Evolutionary conservation across 2,113 vertebrate species (phyloP).

Genomic region (Brachypodius melanocephalos): DNA sequence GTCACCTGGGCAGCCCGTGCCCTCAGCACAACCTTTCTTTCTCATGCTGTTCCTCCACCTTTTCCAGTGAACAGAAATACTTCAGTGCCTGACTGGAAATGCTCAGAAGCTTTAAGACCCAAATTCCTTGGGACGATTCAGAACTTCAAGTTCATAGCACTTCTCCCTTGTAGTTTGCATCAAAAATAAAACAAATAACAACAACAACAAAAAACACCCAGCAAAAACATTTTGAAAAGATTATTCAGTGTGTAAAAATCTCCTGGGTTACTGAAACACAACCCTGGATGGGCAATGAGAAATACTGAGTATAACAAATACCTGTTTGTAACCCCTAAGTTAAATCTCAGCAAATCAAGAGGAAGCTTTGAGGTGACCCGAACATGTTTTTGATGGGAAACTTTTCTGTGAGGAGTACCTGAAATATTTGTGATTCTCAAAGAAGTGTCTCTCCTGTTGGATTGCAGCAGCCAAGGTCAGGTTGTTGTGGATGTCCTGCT

Average conservation of each 20-base stretch:
- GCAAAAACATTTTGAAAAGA: not conserved
- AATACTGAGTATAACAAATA: not conserved
- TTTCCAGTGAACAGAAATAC: not conserved
- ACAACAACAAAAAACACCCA: not conserved
- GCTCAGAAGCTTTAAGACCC: not conserved
- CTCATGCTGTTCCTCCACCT: not conserved
- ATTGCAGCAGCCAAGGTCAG: constrained; percentile 77
- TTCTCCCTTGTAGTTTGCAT: not conserved
- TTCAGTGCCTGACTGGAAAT: not conserved
- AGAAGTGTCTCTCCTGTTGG: constrained; percentile 79
- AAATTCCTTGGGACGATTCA: not conserved
- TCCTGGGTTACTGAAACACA: not conserved
- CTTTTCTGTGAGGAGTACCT: constrained; percentile 49
- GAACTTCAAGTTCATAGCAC: not conserved
- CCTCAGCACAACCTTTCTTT: not conserved
- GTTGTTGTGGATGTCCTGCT: constrained; percentile 73
- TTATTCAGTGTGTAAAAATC: not conserved
- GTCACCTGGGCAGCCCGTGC: not conserved
- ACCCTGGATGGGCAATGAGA: not conserved
- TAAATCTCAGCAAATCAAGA: not conserved
- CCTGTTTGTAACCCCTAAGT: not conserved
- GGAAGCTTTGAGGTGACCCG: not conserved
- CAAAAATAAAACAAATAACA: not conserved
- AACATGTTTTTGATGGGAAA: not conserved
- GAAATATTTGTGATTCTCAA: constrained; percentile 76